Base-by-base conservation (phyloP, 1,140 invertebrate genomes). In the Drosophila biarmipes region DNA sequence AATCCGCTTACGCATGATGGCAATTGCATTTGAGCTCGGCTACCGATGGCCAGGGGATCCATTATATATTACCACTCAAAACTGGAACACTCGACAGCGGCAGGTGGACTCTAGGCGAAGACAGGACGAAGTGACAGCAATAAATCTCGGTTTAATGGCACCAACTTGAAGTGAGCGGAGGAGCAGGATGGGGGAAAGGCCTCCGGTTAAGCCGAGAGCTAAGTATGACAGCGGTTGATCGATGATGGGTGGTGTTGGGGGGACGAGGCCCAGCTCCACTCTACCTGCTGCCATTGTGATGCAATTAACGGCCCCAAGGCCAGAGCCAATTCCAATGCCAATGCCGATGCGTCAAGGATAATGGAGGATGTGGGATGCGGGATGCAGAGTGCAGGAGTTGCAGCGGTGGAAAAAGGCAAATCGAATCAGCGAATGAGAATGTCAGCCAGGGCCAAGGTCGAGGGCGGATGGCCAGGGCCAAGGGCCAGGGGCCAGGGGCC, bases 301-400 rank as follows among this genome's bases (percentile, higher is more conserved):
- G 58, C 74, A 80, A 86, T 84, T 84, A 84, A 63, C 49, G 64
- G 80, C 61, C 53, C 53, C 43, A 67, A 38, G 56, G 64, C 37
- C 71, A 38, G 14, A 31, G 43, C 57, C 43, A 21, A 17, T 37
- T 11, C 4, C 35, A 37, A 37, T 37, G 35, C 2, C 38, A 40
- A 40, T 40, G 40, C 11, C 17, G 17, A 19, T 43, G 10, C 35
- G 43, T 55, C 62, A 69, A 73, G 77, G 69, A 79, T 78, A 80
- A 73, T 37, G 54, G 66, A 57, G 62, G 42, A 54, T 15, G 43
- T 5, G 7, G 19, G 12, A 24, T 21, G 12, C 19, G 1, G 42
- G 6, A 45, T 45, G 42, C 11, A 4, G 42, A 12, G 24, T 45
- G 46, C n/a, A 40, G 66, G 38, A 68, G 64, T 31, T 2, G 8